Evolutionary conservation across 1,140 invertebrate genomes (phyloP), one percentile per base, ranked within the genome.

Genomic region (Medauroidea extradentata): DNA sequence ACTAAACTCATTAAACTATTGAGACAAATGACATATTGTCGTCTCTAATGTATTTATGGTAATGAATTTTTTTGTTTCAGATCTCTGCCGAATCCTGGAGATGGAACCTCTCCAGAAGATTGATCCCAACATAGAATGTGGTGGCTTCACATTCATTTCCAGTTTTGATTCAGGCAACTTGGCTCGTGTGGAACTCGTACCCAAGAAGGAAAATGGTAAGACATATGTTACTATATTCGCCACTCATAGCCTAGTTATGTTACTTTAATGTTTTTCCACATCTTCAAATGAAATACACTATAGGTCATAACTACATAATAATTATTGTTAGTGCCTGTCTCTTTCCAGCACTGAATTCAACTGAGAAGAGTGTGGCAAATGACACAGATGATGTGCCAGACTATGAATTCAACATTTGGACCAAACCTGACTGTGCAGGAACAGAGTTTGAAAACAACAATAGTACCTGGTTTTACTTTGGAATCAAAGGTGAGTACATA

Each of bases 391-490:
- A 82, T 41, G 68, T 70, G 43, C 78, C 80, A 23, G 86, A 91
- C 67, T 85, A 85, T 78, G 92, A 94, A 73, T 93, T 93, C 71
- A 92, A 94, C 75, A 72, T 95, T 19, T 96, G 93, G 93, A 95
- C 93, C 2, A 85, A 85, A 63, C 90, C 90, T 2, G 94, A 96
- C 73, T 94, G 91, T 79, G 83, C 82, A 60, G 92, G 89, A 25
- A 94, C 91, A 11, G 85, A 89, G 68, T 94, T 85, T 82, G 90
- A 94, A 75, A 96, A 94, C 79, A 86, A 85, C 19, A 94, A 94
- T 70, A 82, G 91, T 61, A 93, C 93, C 2, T 96, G 94, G 94
- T 96, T 96, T 78, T 88, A 93, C 71, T 96, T 96, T 82, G 90
- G 90, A n/a, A 76, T 96, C 29, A 82, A 81, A 73, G 80, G 76